Evolutionary conservation across 1,140 invertebrate genomes (phyloP).

Genomic region (Meloidogyne hapla): DNA sequence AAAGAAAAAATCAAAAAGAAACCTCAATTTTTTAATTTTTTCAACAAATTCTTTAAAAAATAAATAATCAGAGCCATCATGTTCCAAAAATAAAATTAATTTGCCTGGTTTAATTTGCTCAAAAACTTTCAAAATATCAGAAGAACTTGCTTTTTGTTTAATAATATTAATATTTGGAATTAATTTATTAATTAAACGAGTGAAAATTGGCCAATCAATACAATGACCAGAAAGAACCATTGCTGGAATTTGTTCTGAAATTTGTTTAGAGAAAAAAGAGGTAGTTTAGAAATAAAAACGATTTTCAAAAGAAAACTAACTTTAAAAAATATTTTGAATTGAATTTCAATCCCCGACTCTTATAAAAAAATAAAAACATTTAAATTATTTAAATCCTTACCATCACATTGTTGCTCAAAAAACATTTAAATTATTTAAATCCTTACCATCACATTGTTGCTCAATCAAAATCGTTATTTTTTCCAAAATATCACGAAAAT

Average conservation of each 20-base stretch:
- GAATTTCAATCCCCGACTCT: too few relatives aligned
- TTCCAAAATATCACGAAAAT: background rate
- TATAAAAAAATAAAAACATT: too few relatives aligned
- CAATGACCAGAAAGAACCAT: slow-evolving; percentile 31
- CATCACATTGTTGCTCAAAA: too few relatives aligned
- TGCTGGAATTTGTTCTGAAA: slow-evolving; percentile 22
- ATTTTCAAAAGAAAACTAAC: too few relatives aligned
- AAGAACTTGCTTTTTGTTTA: background rate
- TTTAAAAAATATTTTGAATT: too few relatives aligned
- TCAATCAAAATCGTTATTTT: background rate
- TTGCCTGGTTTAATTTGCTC: background rate
- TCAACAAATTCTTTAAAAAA: slow-evolving; percentile 6
- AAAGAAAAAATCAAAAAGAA: background rate
- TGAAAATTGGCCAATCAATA: slow-evolving; percentile 14
- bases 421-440: background rate
- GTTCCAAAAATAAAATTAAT: background rate
- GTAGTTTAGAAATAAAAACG: too few relatives aligned
- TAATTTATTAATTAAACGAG: background rate
- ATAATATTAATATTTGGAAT: background rate
- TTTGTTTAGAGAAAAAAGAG: too few relatives aligned
- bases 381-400: too few relatives aligned
- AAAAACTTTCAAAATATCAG: background rate
- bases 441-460: background rate
- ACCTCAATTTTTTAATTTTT: background rate
- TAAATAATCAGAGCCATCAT: slow-evolving; percentile 10